These are phyloP conservation scores for Panurus biarmicus DNA, from an alignment of 2,113 vertebrate species.

Conservation along the genomic window DNA sequence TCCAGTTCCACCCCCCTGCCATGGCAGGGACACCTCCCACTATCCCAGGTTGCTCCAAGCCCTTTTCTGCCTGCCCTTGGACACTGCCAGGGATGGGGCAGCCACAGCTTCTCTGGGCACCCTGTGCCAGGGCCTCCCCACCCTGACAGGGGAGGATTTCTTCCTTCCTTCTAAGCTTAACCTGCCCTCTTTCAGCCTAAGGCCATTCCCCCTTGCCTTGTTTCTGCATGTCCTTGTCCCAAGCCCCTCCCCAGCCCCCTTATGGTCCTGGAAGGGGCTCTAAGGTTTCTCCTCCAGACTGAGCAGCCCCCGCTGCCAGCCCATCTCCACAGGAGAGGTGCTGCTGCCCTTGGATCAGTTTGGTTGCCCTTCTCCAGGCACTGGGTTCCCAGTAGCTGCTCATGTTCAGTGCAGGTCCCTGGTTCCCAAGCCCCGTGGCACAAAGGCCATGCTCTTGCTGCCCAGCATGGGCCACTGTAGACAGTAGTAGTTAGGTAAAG, in stretches of 20 bases:
- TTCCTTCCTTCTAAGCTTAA: background rate
- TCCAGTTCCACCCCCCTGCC: background rate
- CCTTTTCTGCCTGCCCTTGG: fast-evolving
- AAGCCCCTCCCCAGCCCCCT: background rate
- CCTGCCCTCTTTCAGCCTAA: background rate
- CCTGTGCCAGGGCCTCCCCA: background rate
- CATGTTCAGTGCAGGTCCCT: background rate
- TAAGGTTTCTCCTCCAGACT: background rate
- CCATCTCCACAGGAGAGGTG: background rate
- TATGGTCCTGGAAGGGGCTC: background rate
- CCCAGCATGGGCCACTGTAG: background rate
- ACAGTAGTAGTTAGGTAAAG: background rate
- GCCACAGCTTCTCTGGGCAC: background rate
- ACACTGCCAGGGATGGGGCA: background rate
- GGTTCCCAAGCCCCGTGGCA: fast-evolving
- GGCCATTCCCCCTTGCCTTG: background rate
- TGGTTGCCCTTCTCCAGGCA: fast-evolving
- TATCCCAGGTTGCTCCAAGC: background rate
- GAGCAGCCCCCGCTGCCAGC: background rate
- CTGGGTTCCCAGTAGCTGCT: background rate
- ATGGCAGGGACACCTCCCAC: background rate
- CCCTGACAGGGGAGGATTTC: background rate
- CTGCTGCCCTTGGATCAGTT: background rate
- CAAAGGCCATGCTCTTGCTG: background rate
- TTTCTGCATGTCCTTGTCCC: background rate